Evolutionary conservation across 2,113 vertebrate genomes (phyloP), one percentile per base, ranked within the genome.

Genomic region (Cololabis saira): DNA sequence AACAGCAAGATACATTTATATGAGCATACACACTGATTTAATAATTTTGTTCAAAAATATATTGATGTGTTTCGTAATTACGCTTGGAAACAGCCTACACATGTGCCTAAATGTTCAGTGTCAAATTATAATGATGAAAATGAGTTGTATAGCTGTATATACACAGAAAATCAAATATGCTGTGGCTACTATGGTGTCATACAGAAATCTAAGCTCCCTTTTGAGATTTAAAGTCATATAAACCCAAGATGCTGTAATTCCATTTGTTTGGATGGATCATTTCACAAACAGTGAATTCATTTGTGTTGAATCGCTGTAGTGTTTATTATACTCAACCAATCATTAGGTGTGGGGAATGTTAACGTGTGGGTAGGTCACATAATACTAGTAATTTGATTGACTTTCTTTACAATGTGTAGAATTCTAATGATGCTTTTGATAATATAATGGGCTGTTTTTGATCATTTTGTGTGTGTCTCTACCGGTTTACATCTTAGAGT

Each of bases 191-290:
- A 50, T 79, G 81, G 81, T 70, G 79, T 84, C 67, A 75, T 17
- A 62, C 33, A 56, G 40, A 47, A 58, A 61, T 65, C 56, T 43
- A 33, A 72, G 22, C 43, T 41, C 16, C 62, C 81, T 61, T 74
- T 53, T 7, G 66, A 75, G 84, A 41, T 16, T 70, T 43, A 22
- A 67, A 82, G 68, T 44, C 64, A 73, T 67, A 81, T 69, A 74
- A 75, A 80, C 53, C 72, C 67, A 80, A 77, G 70, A 86, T 79
- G 80, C 63, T 50, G 71, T 74, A 68, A 78, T 75, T 84, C 19
- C 73, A 57, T 79, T 71, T 72, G 67, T 58, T 79, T 70, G 62
- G 79, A 75, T 72, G 58, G 61, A 66, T 78, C 49, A 67, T 68
- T 82, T 78, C 56, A 70, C 64, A 42, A 76, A 82, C 71, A 66